Conservation (phyloP, 2,888 invertebrate species). For the Physocephala rufipes region DNA sequence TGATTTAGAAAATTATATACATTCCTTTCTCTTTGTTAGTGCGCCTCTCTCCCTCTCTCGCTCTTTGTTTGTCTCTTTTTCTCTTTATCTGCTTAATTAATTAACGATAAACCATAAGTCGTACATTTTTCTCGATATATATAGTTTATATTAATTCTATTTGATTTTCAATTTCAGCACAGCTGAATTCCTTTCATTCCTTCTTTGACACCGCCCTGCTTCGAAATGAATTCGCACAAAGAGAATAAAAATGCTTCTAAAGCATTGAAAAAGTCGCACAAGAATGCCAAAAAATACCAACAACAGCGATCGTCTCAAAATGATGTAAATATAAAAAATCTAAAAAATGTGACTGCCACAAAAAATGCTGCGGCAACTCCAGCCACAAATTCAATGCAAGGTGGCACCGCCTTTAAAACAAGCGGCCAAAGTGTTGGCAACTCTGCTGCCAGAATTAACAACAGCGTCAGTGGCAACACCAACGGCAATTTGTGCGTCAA, state of each 20-base stretch:
- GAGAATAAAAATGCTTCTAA: conserved; percentile 60
- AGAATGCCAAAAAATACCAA: conserved; percentile 55
- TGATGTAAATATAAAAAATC: conserved; percentile 68
- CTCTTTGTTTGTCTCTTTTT: too few species aligned
- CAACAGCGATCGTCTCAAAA: conserved; percentile 48
- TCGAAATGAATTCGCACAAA: conserved; percentile 52
- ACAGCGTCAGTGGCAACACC: conserved; percentile 38
- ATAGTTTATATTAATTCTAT: too few species aligned
- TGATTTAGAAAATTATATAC: too few species aligned
- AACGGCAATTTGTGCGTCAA: conserved; percentile 39
- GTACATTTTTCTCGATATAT: too few species aligned
- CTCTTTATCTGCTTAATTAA: too few species aligned
- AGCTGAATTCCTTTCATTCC: too few species aligned
- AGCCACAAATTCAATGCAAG: neutral
- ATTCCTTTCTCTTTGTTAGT: neutral
- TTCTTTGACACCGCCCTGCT: neutral
- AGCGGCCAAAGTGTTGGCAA: conserved; percentile 44
- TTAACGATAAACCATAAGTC: too few species aligned
- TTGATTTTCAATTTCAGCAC: too few species aligned
- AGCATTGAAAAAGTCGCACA: conserved; percentile 66
- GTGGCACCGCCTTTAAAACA: conserved; percentile 37
- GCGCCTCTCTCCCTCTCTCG: neutral
- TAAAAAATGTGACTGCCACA: conserved; percentile 59
- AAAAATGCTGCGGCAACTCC: conserved; percentile 7
- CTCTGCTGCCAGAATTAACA: conserved; percentile 49